Base-by-base conservation (phyloP, 2,113 vertebrate genomes). In the Nerophis ophidion region DNA sequence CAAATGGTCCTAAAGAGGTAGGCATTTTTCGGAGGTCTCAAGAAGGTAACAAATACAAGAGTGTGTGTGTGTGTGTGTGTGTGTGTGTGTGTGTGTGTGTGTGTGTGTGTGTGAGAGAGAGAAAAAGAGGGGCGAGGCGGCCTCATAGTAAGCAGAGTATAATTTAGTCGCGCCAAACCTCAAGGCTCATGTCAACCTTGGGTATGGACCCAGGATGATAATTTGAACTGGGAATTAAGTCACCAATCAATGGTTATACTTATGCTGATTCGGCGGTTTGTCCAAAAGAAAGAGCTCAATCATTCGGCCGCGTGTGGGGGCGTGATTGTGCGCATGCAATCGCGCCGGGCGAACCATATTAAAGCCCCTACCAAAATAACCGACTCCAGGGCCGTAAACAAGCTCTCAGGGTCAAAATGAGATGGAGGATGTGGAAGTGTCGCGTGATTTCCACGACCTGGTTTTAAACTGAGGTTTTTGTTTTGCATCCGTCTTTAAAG, bases 201-300 rank as follows among this genome's bases (percentile, higher is more conserved):
- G 77, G 84, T 84, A 77, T 78, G 67, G 75, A 84, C 82, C 84
- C 83, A 73, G 74, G 85, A 84, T 89, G 86, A 85, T 89, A 75
- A 89, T 89, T 86, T 87, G 87, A 86, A 84, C 71, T 75, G 81
- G 80, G 84, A 89, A 87, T 88, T 85, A 84, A 88, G 81, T 85
- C 85, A 85, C 84, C 82, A 87, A 87, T 86, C 85, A 87, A 87
- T 87, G 84, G 76, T 86, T 86, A 82, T 80, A 79, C 75, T 82
- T 82, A 81, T 84, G 81, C 85, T 81, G 81, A 87, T 83, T 87
- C 80, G 80, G 76, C 55, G 75, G 61, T 82, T 88, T 85, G 81
- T 81, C 82, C 77, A 78, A 40, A 66, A 72, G 61, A 52, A 71
- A 72, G 66, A 77, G 71, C 75, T 84, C 84, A 82, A 80, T 85